Evolutionary conservation across 2,113 vertebrate genomes (phyloP).

Genomic region (Pristiophorus japonicus): DNA sequence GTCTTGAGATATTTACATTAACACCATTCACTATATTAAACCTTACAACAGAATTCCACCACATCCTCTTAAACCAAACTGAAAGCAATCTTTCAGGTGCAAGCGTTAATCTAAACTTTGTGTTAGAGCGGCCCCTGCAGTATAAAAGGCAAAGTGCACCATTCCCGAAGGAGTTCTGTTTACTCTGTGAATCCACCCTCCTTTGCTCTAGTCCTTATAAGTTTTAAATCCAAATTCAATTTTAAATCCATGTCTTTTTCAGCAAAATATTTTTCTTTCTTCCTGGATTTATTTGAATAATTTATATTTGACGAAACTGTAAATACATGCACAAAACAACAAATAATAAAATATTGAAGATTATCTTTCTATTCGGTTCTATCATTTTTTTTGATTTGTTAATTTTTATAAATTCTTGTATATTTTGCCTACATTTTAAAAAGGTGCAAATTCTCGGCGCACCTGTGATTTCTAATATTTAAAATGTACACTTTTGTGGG

Average conservation of each 20-base stretch:
- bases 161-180: background rate
- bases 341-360: background rate
- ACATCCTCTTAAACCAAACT: background rate
- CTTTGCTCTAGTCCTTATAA: background rate
- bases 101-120: conserved; percentile 38
- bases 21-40: background rate
- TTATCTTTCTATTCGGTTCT: background rate
- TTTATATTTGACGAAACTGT: background rate
- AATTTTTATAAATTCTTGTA: background rate
- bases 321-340: background rate
- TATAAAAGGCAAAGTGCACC: background rate
- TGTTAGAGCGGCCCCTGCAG: conserved; percentile 55
- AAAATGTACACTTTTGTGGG: too few species aligned
- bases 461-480: too few species aligned
- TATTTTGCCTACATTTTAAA: background rate
- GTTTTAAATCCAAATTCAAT: background rate
- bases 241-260: background rate
- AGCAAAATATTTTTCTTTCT: background rate
- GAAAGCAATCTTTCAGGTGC: background rate
- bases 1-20: background rate
- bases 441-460: background rate
- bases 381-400: background rate
- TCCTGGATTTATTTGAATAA: background rate
- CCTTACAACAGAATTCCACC: background rate
- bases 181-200: background rate